A percentile compares a stretch with the other conserved stretches of the same genome.
phyloP scores from a whole-genome alignment of 2,888 invertebrate species.

The Tiphia femorata region DNA sequence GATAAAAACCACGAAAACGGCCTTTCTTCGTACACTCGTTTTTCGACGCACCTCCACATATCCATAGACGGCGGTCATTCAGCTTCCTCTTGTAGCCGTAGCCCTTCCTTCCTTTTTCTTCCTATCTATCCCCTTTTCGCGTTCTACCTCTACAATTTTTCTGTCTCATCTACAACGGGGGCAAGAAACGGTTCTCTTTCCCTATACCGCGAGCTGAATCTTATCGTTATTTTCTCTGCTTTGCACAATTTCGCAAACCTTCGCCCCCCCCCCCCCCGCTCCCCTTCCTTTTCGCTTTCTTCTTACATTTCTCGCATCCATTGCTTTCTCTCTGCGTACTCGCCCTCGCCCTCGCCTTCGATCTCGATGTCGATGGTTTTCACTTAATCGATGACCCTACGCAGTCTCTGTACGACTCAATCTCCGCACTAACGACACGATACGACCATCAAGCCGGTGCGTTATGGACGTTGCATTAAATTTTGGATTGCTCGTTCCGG shows the following conservation, averaged over 20 bases:
- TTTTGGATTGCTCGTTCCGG: background rate
- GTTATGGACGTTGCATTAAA: background rate
- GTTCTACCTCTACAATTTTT: conserved; percentile 37
- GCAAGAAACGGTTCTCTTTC: conserved; percentile 40
- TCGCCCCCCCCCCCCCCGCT: background rate
- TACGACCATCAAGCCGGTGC: too few relatives aligned
- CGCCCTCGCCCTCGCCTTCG: conserved; percentile 6
- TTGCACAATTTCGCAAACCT: too few relatives aligned
- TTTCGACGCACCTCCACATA: too few relatives aligned
- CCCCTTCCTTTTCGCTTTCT: conserved; percentile 1
- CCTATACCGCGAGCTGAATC: too few relatives aligned
- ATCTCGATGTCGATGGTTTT: conserved; percentile 7
- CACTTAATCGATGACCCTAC: too few relatives aligned
- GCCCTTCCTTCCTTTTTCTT: background rate
- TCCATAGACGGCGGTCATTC: too few relatives aligned
- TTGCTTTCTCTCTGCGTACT: background rate
- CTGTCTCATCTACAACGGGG: conserved; percentile 25
- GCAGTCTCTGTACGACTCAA: too few relatives aligned
- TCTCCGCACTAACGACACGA: too few relatives aligned
- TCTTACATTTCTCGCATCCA: too few relatives aligned
- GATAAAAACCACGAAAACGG: conserved; percentile 47
- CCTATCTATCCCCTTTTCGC: conserved; percentile 7
- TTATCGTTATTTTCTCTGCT: too few relatives aligned
- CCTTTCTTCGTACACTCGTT: conserved; percentile 32
- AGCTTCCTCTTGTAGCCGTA: background rate